These are phyloP conservation scores for Calliscelio sp. DNA, from an alignment of 2,888 invertebrate genomes.

Conservation along the genomic window DNA sequence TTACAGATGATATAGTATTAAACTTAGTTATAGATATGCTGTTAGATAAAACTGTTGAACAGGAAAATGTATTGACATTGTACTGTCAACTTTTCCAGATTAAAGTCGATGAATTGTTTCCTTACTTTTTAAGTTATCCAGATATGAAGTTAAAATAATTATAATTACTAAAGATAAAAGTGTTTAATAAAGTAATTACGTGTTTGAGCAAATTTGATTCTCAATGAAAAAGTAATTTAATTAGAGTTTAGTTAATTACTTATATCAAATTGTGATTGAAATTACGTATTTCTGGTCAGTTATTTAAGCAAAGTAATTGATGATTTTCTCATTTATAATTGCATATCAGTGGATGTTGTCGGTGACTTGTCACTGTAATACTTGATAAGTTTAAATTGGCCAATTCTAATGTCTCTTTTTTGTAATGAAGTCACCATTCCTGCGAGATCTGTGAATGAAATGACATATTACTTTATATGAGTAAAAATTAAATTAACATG, in stretches of 20 bases:
- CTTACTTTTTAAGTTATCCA: background rate
- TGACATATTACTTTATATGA: conserved; percentile 8
- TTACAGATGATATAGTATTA: too few species aligned
- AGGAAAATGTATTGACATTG: background rate
- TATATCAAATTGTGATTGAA: too few species aligned
- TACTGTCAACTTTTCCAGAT: background rate
- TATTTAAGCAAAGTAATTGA: too few species aligned
- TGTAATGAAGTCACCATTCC: too few species aligned
- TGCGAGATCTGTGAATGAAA: too few species aligned
- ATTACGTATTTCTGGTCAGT: too few species aligned
- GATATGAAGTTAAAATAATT: background rate
- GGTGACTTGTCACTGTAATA: conserved; percentile 5
- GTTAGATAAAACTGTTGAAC: too few species aligned
- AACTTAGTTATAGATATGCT: too few species aligned
- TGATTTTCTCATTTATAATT: too few species aligned
- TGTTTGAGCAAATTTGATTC: conserved; percentile 8
- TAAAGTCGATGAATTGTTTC: background rate
- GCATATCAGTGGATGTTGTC: too few species aligned
- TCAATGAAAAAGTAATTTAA: too few species aligned
- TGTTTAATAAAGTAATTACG: background rate
- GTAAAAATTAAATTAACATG: conserved; percentile 21
- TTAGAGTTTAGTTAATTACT: too few species aligned
- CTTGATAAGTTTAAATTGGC: conserved; percentile 23
- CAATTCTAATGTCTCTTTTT: conserved; percentile 22
- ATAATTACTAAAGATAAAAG: background rate